phyloP scores from a whole-genome alignment of 2,797 vertebrate species.

The Rhynchotus rufescens region DNA sequence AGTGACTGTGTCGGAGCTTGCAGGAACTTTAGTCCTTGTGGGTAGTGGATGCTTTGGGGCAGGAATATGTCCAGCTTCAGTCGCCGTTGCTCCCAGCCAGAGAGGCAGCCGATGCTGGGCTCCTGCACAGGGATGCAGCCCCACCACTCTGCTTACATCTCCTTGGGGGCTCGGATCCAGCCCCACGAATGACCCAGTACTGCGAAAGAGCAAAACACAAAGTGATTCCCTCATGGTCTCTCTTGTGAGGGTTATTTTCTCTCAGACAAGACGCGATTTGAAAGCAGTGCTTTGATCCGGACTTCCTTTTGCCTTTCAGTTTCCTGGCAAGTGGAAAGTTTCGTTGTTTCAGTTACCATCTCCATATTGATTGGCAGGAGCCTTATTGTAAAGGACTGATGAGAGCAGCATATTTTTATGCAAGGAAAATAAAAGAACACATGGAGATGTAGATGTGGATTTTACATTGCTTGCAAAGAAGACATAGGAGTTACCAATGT shows the following conservation, averaged over 20 bases:
- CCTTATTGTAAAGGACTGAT: not conserved
- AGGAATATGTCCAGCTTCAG: rapidly evolving
- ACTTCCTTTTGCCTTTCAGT: not conserved
- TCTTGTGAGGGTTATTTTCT: not conserved
- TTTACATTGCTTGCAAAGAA: not conserved
- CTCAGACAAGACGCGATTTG: not conserved
- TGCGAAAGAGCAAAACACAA: not conserved
- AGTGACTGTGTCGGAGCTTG: rapidly evolving
- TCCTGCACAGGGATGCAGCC: rapidly evolving
- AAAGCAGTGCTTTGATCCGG: not conserved
- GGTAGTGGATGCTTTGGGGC: not conserved
- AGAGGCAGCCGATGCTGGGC: rapidly evolving
- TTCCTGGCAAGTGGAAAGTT: not conserved
- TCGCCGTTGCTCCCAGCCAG: not conserved
- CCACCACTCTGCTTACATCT: not conserved
- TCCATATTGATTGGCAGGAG: not conserved
- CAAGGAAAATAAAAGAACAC: not conserved
- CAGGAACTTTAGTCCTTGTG: too few relatives aligned
- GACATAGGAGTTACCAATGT: too few relatives aligned
- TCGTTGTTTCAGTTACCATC: not conserved
- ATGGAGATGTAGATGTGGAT: not conserved
- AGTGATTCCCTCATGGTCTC: not conserved
- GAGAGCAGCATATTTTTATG: not conserved
- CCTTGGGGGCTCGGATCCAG: not conserved
- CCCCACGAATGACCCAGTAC: not conserved